Base-by-base conservation (phyloP, 1,140 invertebrate species). In the Drosophila ohnishii region DNA sequence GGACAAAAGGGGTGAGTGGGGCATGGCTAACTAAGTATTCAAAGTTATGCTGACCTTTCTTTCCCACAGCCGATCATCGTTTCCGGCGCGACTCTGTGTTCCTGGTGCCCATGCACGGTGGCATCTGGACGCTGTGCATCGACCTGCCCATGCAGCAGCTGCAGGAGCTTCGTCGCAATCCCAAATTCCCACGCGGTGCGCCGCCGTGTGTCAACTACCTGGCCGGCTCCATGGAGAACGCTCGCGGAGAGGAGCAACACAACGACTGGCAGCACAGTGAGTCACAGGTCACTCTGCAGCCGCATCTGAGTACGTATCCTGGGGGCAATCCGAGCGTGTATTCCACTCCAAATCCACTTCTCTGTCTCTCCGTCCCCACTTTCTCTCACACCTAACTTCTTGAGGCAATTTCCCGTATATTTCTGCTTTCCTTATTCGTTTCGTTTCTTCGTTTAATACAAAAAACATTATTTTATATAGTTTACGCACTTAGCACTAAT, bases 81-180 rank as follows among this genome's bases (percentile, higher is more conserved):
- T 90, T 84, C 64, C 84, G 87, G 16, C 88, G 90, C 25, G 92
- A 92, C 5, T 92, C 93, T 7, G 94, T 95, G 30, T 97, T 96
- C 88, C 91, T 97, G 11, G 95, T 96, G 0, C 96, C 96, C 1
- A 96, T 97, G 95, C 95, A 97, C 72, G 96, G 96, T 2, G 96
- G 96, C 2, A 96, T 97, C 75, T 97, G 96, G 96, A 97, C 95
- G 0, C 93, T 97, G 82, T 97, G 96, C 90, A 94, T 96, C 48
- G 95, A 95, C 56, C 92, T 97, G 28, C 94, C 94, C 84, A 95
- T 95, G 66, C 94, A 95, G 80, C 95, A 96, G 90, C 94, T 95
- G 57, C 92, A 92, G 67, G 92, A 95, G 73, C 87, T 96, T 56
- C 93, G 93, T 13, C 92, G 93, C 58, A 93, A 94, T 57, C 95